Base-by-base conservation (phyloP, 2,888 invertebrate species). In the Cremastobaeus sp. region DNA sequence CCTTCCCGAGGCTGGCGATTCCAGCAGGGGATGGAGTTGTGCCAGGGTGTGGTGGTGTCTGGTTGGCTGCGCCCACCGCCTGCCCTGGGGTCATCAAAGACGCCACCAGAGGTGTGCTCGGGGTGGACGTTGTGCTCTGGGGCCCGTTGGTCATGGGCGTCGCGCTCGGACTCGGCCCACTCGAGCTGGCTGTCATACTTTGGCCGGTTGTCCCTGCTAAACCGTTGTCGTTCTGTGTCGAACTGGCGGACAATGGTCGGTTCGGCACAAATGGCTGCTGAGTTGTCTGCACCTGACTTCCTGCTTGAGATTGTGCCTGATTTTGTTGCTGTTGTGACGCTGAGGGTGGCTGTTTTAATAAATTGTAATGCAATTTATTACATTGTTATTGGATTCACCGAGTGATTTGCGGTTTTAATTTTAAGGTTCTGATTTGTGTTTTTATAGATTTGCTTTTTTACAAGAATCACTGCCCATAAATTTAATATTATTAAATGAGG, bases 51-150 rank as follows among this genome's bases (percentile, higher is more conserved):
- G 88, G 86, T 1, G 88, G 86, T 2, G 87, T 86, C 75, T 92
- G 90, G 60, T 91, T 90, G 1, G 92, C 91, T 79, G 91, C 91
- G 32, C 91, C 90, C 3, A 91, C 91, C 48, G 90, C 90, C 68
- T 92, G 92, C 1, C 91, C 91, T 72, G 91, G 90, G 55, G 90
- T 88, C 78, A 91, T 90, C 35, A 90, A 87, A 1, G 90, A 90
- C 43, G 90, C 89, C 77, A 90, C 84, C 66, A 88, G 65, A 11
- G 87, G 86, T 45, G 86, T 87, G 60, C 81, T 86, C 11, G 88
- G 84, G 9, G 87, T 87, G 43, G 87, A 87, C 55, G 84, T 87
- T 6, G 86, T 85, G n/a, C 89, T 86, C 77, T 87, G 88, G 11
- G 84, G 86, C 8, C 88, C 87, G 47, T 88, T 88, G 1, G 88